phyloP scores from a whole-genome alignment of 1,140 invertebrate species.

The Microplitis mediator region DNA sequence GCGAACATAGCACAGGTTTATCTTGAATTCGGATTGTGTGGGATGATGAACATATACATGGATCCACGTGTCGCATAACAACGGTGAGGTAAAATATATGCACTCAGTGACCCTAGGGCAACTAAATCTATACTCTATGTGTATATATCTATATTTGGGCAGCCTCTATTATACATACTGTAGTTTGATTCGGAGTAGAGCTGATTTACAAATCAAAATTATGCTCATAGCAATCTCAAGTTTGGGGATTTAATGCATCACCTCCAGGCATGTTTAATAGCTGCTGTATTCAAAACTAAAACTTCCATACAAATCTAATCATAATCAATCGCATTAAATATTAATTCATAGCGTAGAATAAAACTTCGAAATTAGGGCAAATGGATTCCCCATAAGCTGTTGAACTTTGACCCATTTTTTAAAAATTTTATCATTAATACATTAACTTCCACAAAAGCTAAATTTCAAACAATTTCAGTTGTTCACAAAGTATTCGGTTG shows the following conservation, averaged over 20 bases:
- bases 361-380: too few species aligned
- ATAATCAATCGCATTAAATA: too few species aligned
- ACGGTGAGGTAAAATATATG: neutral
- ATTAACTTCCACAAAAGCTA: neutral
- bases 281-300: too few species aligned
- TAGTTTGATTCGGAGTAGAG: neutral
- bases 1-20: constrained; percentile 48
- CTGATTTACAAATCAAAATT: constrained; percentile 28
- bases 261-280: neutral
- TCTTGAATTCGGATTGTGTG: constrained; percentile 10
- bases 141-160: too few species aligned
- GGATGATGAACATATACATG: constrained; percentile 32
- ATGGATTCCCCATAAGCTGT: too few species aligned
- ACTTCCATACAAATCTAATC: too few species aligned
- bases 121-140: neutral
- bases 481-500: too few species aligned
- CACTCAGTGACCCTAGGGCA: neutral
- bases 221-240: constrained; percentile 22
- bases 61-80: constrained; percentile 12
- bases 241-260: constrained; percentile 27
- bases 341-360: too few species aligned
- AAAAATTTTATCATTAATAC: too few species aligned
- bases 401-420: too few species aligned
- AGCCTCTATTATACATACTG: neutral
- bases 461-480: too few species aligned